Conservation (phyloP, 2,113 vertebrate species). For the Epinephelus cyanopodus region DNA sequence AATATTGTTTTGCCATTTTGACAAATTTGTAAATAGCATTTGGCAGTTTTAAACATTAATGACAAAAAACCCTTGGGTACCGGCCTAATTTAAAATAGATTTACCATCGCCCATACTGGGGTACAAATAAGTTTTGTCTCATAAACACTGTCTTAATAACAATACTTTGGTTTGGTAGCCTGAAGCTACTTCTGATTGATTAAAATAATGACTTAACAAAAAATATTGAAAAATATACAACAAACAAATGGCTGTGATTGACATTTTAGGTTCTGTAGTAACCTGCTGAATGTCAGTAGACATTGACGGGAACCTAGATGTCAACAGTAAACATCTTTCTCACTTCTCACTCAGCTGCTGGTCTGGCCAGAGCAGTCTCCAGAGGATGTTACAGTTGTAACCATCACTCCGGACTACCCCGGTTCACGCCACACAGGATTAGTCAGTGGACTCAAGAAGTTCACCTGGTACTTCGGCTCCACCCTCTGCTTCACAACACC, state of each 20-base stretch:
- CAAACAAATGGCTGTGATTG: constrained; percentile 3
- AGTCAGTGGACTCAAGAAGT: constrained; percentile 91
- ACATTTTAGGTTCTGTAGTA: not conserved
- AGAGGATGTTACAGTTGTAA: constrained; percentile 83
- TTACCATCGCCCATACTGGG: not conserved
- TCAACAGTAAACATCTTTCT: constrained; percentile 9
- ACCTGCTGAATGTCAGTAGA: not conserved
- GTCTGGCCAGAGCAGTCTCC: constrained; percentile 90
- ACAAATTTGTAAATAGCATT: constrained; percentile 35
- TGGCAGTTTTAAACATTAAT: constrained; percentile 50
- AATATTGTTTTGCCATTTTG: constrained; percentile 45
- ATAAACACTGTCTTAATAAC: constrained; percentile 47
- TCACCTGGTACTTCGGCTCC: constrained; percentile 90
- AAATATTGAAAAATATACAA: constrained; percentile 11
- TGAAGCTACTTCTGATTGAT: constrained; percentile 22
- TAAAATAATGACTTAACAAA: constrained; percentile 32
- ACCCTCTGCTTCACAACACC: constrained; percentile 96
- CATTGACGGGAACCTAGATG: not conserved
- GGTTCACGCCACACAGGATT: constrained; percentile 89
- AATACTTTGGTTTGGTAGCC: constrained; percentile 25
- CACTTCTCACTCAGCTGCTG: constrained; percentile 83
- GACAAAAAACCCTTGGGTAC: constrained; percentile 20
- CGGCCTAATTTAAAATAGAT: constrained; percentile 39
- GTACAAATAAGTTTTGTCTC: constrained; percentile 31
- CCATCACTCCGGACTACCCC: constrained; percentile 94